These are phyloP conservation scores for Palloptera scutellata DNA, from an alignment of 2,888 invertebrate species.

Conservation along the genomic window DNA sequence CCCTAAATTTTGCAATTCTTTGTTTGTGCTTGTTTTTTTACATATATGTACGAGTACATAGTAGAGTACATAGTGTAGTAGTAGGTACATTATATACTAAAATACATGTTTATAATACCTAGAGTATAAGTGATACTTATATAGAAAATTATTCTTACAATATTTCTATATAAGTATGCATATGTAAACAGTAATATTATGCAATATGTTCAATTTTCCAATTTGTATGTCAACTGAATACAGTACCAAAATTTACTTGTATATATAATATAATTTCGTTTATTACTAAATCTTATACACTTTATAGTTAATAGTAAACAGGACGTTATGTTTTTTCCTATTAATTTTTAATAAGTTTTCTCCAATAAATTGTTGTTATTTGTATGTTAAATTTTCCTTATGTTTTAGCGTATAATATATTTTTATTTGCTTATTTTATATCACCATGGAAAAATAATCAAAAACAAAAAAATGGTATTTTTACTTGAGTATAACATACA, in stretches of 20 bases:
- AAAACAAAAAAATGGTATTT: slow-evolving; percentile 34
- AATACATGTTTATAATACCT: too few species aligned
- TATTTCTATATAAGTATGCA: too few species aligned
- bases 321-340: slow-evolving; percentile 43
- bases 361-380: neutral
- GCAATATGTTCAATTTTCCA: too few species aligned
- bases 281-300: neutral
- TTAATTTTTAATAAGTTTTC: neutral
- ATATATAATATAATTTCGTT: neutral
- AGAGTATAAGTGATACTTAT: too few species aligned
- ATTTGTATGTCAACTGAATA: too few species aligned
- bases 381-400: slow-evolving; percentile 27
- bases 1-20: too few species aligned
- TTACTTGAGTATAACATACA: neutral
- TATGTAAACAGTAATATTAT: too few species aligned
- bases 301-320: slow-evolving; percentile 28
- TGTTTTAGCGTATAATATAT: neutral
- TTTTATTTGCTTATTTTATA: slow-evolving; percentile 42
- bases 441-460: slow-evolving; percentile 46
- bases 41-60: too few species aligned
- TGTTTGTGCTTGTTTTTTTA: too few species aligned
- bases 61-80: too few species aligned
- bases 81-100: too few species aligned
- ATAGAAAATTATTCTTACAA: too few species aligned
- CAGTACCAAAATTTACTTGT: neutral